Conservation (phyloP, 2,113 vertebrate genomes). For the Onychorhynchus coronatus region DNA sequence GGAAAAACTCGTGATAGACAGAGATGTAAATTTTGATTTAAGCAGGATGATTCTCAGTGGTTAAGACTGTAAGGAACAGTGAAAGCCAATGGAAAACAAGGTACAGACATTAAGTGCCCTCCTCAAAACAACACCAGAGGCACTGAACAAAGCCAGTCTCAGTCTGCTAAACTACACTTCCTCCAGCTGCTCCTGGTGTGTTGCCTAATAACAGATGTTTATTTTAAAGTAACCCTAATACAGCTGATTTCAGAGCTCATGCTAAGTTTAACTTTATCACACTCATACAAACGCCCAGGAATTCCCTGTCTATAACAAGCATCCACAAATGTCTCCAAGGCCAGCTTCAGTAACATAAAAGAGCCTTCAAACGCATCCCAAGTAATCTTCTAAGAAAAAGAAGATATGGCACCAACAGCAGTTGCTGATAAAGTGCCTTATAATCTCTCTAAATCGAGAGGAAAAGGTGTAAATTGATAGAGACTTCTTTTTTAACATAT, state of each 20-base stretch:
- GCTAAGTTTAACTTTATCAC: not conserved
- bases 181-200: not conserved
- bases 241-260: not conserved
- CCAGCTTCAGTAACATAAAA: not conserved
- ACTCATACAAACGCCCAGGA: not conserved
- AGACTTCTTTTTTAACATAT: not conserved
- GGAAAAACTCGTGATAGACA: not conserved
- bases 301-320: not conserved
- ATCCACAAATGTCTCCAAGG: not conserved
- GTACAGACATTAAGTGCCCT: not conserved
- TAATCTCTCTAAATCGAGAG: not conserved
- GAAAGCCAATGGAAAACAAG: not conserved
- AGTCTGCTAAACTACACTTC: not conserved
- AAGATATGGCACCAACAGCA: not conserved
- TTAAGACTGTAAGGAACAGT: not conserved
- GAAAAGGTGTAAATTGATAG: not conserved
- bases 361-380: not conserved
- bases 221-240: not conserved
- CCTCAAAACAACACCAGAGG: not conserved
- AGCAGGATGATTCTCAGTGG: not conserved
- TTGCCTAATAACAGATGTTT: not conserved
- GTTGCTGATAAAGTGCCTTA: not conserved
- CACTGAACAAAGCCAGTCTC: not conserved
- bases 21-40: not conserved
- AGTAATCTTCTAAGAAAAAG: not conserved